Base-by-base conservation (phyloP, 2,797 vertebrate species). In the Bovichtus diacanthus region DNA sequence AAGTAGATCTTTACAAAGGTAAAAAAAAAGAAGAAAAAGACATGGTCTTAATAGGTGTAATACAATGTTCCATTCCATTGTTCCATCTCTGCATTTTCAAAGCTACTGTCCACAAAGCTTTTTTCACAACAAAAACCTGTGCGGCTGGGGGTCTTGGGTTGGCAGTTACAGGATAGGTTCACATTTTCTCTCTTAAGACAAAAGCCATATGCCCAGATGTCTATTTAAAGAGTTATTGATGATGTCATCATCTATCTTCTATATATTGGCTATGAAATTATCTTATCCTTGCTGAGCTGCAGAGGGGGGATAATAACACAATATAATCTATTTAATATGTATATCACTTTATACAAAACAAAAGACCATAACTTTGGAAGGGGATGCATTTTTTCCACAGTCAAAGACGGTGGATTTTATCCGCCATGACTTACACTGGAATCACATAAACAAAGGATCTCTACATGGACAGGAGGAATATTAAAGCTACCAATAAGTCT, bases 31-130 rank as follows among this genome's bases (percentile, higher is more conserved):
- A 63, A 13, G n/a, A 51, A 44, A 70, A 15, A 8, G 31, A 6
- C 31, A n/a, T n/a, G n/a, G n/a, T n/a, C n/a, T n/a, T n/a, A n/a
- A n/a, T n/a, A n/a, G 39, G 6, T 25, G 10, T 19, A n/a, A 16
- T 15, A n/a, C 0, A n/a, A 44, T 36, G 31, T 38, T 59, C 36
- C n/a, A 68, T 16, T 59, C 23, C 39, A 34, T 31, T 34, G 15
- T 19, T n/a, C n/a, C n/a, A 5, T 38, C 21, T 38, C 23, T 49
- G 4, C 18, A 50, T 49, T 47, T 38, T 51, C 4, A 9, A 43
- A 34, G 31, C 23, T 70, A n/a, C 74, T 81, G 62, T 88, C 73
- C 27, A 18, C 66, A 19, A 58, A 82, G 34, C 70, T 83, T 51
- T 56, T 39, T 49, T 50, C 34, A 58, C 15, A 31, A 10, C 2